These are phyloP conservation scores for Drosophila funebris DNA, from an alignment of 1,140 invertebrate species.

Conservation along the genomic window DNA sequence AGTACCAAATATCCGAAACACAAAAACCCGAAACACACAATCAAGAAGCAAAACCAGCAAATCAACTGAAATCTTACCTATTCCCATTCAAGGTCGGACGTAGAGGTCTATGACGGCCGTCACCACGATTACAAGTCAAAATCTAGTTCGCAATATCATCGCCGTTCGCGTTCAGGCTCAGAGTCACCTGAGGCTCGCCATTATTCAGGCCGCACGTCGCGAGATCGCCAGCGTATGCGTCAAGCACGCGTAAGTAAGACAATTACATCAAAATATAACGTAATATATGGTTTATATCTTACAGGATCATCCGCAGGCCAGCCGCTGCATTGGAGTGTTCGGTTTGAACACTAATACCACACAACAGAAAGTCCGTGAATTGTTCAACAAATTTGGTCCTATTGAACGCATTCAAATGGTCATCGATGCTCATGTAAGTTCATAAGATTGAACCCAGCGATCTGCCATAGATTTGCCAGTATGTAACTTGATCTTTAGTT, in stretches of 20 bases:
- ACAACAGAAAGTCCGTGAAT: conserved; percentile 95
- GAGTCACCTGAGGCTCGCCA: conserved; percentile 31
- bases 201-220: conserved; percentile 28
- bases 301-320: conserved; percentile 93
- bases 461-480: conserved; percentile 8
- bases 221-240: conserved; percentile 50
- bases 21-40: conserved; percentile 33
- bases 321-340: conserved; percentile 97
- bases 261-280: not conserved
- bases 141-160: conserved; percentile 32
- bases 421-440: conserved; percentile 95
- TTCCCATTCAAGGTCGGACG: conserved; percentile 71
- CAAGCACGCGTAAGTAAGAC: conserved; percentile 48
- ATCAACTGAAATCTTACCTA: conserved; percentile 59
- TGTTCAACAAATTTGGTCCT: conserved; percentile 96
- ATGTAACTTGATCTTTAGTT: not conserved
- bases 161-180: conserved; percentile 42
- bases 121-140: conserved; percentile 27
- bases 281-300: not conserved
- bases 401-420: conserved; percentile 97
- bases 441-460: rapidly evolving
- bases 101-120: conserved; percentile 41
- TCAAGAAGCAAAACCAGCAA: conserved; percentile 42
- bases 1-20: conserved; percentile 9
- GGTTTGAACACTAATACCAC: conserved; percentile 96